Percentiles rank a stretch among this genome's conserved stretches.
Conservation (phyloP, 2,797 vertebrate species). For the Garrulus glandarius region DNA sequence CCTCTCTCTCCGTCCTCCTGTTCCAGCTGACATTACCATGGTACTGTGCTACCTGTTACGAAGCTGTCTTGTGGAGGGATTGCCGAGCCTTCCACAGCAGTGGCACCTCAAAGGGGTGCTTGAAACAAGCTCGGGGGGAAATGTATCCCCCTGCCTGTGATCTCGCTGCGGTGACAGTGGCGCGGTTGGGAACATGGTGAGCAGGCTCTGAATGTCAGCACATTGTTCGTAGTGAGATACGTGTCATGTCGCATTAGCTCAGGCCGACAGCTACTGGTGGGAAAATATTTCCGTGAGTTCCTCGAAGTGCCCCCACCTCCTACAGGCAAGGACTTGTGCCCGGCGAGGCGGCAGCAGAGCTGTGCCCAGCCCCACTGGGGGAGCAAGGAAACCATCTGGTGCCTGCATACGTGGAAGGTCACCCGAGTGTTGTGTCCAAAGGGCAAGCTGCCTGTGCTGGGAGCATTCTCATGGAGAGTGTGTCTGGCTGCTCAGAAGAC, state of each 20-base stretch:
- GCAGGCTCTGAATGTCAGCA: conserved; percentile 39
- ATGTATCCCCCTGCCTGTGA: neutral
- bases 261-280: conserved; percentile 37
- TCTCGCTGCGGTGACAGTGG: neutral
- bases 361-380: neutral
- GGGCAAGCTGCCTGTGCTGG: neutral
- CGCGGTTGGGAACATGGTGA: neutral
- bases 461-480: neutral
- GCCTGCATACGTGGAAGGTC: accelerated
- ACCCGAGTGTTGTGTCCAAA: neutral
- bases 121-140: neutral
- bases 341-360: neutral
- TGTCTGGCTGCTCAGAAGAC: neutral
- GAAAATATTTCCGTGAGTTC: conserved; percentile 23
- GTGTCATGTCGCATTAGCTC: conserved; percentile 57
- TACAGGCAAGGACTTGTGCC: conserved; percentile 36
- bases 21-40: neutral
- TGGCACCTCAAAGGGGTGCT: neutral
- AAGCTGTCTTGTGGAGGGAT: neutral
- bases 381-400: neutral
- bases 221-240: neutral
- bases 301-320: conserved; percentile 19
- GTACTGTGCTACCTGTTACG: neutral
- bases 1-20: neutral
- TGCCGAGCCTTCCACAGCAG: neutral